Conservation (phyloP, 2,888 invertebrate species). For the Poecilus cupreus region DNA sequence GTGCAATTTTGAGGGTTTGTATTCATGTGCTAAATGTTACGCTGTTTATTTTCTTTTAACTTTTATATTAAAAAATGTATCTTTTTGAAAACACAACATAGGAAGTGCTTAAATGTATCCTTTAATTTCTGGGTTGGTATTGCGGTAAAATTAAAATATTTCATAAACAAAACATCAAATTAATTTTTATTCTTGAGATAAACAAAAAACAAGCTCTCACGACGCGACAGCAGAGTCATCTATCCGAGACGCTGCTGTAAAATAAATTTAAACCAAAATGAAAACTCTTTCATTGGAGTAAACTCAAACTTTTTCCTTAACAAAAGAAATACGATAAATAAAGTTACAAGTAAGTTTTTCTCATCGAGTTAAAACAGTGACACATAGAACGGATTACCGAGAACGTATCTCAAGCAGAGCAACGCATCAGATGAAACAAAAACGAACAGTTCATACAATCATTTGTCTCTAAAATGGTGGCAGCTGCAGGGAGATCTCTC, state of each 20-base stretch:
- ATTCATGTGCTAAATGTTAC: slow-evolving; percentile 16
- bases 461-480: slow-evolving; percentile 17
- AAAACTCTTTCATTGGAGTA: slow-evolving; percentile 16
- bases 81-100: too few relatives aligned
- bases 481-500: not conserved
- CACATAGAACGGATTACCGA: slow-evolving; percentile 12
- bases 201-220: slow-evolving; percentile 9
- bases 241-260: not conserved
- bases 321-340: slow-evolving; percentile 4
- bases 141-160: too few relatives aligned
- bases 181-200: slow-evolving; percentile 8
- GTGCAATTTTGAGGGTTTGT: not conserved
- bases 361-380: slow-evolving; percentile 31
- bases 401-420: slow-evolving; percentile 7
- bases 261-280: slow-evolving; percentile 20
- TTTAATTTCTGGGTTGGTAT: too few relatives aligned
- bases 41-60: slow-evolving; percentile 1
- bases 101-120: too few relatives aligned
- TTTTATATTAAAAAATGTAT: not conserved
- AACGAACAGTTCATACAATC: not conserved
- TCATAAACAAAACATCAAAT: not conserved
- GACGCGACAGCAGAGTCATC: not conserved
- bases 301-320: not conserved
- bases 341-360: slow-evolving; percentile 28
- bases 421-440: not conserved